phyloP scores from a whole-genome alignment of 2,797 vertebrate species.

The Cottoperca gobio region DNA sequence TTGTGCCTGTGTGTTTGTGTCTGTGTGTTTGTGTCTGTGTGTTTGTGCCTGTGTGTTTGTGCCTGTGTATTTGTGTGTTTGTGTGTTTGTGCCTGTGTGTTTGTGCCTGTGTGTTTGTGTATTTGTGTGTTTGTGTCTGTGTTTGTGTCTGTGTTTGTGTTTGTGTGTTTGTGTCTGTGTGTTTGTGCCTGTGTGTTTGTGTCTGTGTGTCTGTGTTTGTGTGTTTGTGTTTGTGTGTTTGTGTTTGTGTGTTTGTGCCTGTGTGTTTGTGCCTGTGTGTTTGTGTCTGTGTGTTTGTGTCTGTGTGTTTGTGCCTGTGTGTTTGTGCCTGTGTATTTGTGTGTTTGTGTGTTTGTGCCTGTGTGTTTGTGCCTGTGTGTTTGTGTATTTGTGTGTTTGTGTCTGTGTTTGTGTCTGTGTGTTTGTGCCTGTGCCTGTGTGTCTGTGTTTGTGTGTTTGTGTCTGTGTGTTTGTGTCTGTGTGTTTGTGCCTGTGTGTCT shows the following conservation, averaged over 20 bases:
- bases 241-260: slow-evolving; percentile 3
- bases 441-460: background rate
- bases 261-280: background rate
- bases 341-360: background rate
- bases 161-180: background rate
- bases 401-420: background rate
- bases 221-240: background rate
- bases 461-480: background rate
- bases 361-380: too few species aligned
- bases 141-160: background rate
- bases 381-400: slow-evolving; percentile 8
- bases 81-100: background rate
- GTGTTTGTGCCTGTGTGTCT: too few species aligned
- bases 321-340: too few species aligned
- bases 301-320: too few species aligned
- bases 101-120: background rate
- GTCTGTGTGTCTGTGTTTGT: background rate
- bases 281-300: background rate
- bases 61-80: too few species aligned
- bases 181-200: slow-evolving; percentile 5
- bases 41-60: too few species aligned
- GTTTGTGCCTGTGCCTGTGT: too few species aligned
- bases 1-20: too few species aligned
- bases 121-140: too few species aligned
- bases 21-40: background rate